Evolutionary conservation across 2,113 vertebrate species (phyloP), one percentile per base, ranked within the genome.

Genomic region (Channa maculata): DNA sequence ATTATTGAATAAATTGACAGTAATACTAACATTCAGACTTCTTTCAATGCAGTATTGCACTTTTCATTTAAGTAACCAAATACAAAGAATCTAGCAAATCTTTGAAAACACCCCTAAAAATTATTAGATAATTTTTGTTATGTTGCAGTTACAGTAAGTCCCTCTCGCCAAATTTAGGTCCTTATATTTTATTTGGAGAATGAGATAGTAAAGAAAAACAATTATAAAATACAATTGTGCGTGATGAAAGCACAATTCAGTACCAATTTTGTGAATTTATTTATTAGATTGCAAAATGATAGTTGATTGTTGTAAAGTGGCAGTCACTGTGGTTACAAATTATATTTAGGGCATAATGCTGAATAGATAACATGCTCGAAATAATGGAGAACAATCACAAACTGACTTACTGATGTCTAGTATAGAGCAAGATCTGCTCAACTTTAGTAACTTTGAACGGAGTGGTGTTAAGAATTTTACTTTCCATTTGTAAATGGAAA

Each of bases 121-220:
- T 8, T 36, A 11, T 59, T 52, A 0, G 39, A 43, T 79, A n/a
- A n/a, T 59, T 52, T 0, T 45, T 49, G 72, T 68, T 60, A 13
- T 50, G 65, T 65, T 3, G 5, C 15, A 13, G 5, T 36, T 49
- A 11, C 46, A n/a, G 24, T 15, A 6, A 34, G n/a, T 3, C 15
- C 14, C 36, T 58, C 6, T 3, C 0, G 39, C 46, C 48, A 76
- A 37, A 54, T 68, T 46, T 54, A 37, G 39, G 3, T 50, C 2
- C 24, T 6, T 5, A 77, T 57, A 79, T 75, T 78, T 86, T 85
- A 8, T 65, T 53, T 65, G 8, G 60, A 77, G 75, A 57, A 75
- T 55, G 7, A 76, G 75, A 71, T 44, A 7, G 43, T 15, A 61
- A 41, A 48, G 52, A 44, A 3, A 15, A n/a, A 8, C 12, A 45